Base-by-base conservation (phyloP, 1,140 invertebrate species). In the Anastrepha ludens region DNA sequence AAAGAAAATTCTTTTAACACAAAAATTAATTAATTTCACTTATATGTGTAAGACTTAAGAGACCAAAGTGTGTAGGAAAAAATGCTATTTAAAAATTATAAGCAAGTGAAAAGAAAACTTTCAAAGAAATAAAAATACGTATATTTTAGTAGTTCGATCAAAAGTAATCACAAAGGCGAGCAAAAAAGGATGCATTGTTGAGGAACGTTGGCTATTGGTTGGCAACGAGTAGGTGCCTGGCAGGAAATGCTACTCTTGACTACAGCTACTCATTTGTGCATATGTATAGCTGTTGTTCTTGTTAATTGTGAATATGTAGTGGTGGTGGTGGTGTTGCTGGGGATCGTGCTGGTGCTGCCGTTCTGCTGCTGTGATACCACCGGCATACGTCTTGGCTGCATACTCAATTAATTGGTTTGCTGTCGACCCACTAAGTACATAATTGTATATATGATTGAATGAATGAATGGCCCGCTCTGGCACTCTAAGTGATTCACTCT, bases 401-500 rank as follows among this genome's bases (percentile, higher is more conserved):
- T 11, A 20, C 55, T 81, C 74, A 50, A 81, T 81, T 55, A 55
- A 81, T 81, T 81, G 74, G 4, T 58, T 81, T 55, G 47, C 74
- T 50, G n/a, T 9, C 9, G n/a, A 58, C 47, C 74, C 41, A 50
- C 44, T 55, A 81, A 81, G 47, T 81, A 81, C 74, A 55, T 81
- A 81, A 55, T 7, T n/a, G 50, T 55, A 81, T 81, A 41, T 41
- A 44, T 74, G 67, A 74, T 47, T 74, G 41, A 50, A 9, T 55
- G 74, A 55, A 20, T 55, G 74, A 15, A 13, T 17, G 13, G 15
- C 29, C 29, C 17, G 60, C 9, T 13, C 8, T 62, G 13, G 11
- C 60, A 15, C 3, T 13, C 29, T 2, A 11, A 9, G 47, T 29
- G 47, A 2, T 1, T 89, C 85, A 92, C 87, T 92, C 91, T 62